These are phyloP conservation scores for Melinaea marsaeus DNA, from an alignment of 2,888 invertebrate genomes.

Conservation along the genomic window DNA sequence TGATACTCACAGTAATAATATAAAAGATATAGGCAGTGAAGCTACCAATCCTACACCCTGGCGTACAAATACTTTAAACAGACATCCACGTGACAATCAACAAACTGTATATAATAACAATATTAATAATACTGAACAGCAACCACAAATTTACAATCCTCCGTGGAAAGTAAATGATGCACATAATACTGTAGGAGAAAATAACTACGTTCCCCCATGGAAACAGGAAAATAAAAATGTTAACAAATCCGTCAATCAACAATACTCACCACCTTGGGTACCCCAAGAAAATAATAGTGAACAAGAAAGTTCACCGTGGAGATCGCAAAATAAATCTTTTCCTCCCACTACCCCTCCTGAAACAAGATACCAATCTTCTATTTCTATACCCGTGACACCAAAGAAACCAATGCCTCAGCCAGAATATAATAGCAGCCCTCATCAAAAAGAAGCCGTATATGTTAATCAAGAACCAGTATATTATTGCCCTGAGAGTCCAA, in stretches of 20 bases:
- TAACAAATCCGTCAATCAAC: conserved; percentile 40
- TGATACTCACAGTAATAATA: conserved; percentile 45
- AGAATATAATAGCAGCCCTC: conserved; percentile 51
- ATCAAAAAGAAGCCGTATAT: conserved; percentile 66
- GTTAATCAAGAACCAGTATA: conserved; percentile 70
- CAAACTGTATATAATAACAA: conserved; percentile 42
- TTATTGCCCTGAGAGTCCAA: conserved; percentile 69
- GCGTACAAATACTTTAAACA: conserved; percentile 63
- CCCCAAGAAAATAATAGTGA: conserved; percentile 55
- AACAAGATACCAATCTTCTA: conserved; percentile 68
- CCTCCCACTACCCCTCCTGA: conserved; percentile 49
- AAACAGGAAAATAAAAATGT: conserved; percentile 53
- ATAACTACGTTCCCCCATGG: conserved; percentile 51
- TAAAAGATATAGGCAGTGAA: conserved; percentile 46
- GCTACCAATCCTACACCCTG: conserved; percentile 55
- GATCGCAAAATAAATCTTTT: conserved; percentile 44
- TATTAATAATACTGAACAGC: conserved; percentile 46
- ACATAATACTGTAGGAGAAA: conserved; percentile 51
- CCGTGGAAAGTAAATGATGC: conserved; percentile 60
- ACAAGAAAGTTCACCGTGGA: conserved; percentile 53
- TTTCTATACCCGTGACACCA: conserved; percentile 70
- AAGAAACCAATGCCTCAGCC: conserved; percentile 56
- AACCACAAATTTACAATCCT: conserved; percentile 54
- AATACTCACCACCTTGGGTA: conserved; percentile 57
- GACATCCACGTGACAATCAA: conserved; percentile 52